A percentile compares a stretch with the other conserved stretches of the same genome.
Evolutionary conservation across 2,113 vertebrate genomes (phyloP).

Genomic region (Meles meles): DNA sequence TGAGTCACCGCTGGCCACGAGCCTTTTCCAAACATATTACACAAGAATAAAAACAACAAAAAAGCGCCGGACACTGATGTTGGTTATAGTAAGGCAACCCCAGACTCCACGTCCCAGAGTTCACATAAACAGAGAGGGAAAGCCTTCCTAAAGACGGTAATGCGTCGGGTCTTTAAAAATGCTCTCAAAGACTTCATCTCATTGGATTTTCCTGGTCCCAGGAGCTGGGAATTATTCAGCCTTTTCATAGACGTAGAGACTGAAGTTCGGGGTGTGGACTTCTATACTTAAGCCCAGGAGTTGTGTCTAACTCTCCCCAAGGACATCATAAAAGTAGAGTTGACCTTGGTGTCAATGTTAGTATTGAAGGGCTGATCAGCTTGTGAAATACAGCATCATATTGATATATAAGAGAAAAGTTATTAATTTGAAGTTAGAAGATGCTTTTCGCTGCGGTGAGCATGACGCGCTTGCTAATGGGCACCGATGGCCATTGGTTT

Average conservation of each 20-base stretch:
- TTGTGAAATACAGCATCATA: neutral
- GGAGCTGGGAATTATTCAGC: neutral
- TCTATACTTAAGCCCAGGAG: neutral
- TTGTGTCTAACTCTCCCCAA: neutral
- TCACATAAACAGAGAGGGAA: neutral
- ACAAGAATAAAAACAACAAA: neutral
- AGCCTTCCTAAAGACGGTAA: neutral
- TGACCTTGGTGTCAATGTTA: neutral
- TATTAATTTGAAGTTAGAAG: slow-evolving; percentile 36
- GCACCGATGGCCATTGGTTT: slow-evolving; percentile 75
- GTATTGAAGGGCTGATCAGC: neutral
- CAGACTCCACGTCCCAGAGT: neutral
- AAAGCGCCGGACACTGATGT: neutral
- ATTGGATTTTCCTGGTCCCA: neutral
- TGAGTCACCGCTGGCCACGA: neutral
- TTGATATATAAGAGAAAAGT: neutral
- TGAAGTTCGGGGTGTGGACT: neutral
- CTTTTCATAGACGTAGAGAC: neutral
- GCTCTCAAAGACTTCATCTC: neutral
- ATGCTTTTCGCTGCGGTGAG: slow-evolving; percentile 30
- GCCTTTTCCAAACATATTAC: neutral
- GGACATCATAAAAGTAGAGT: neutral
- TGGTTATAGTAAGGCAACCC: neutral
- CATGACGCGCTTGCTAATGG: slow-evolving; percentile 61
- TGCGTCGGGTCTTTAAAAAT: neutral